A percentile compares a stretch with the other conserved stretches of the same genome.
Evolutionary conservation across 1,140 invertebrate genomes (phyloP).

Genomic region (Eciton burchellii): DNA sequence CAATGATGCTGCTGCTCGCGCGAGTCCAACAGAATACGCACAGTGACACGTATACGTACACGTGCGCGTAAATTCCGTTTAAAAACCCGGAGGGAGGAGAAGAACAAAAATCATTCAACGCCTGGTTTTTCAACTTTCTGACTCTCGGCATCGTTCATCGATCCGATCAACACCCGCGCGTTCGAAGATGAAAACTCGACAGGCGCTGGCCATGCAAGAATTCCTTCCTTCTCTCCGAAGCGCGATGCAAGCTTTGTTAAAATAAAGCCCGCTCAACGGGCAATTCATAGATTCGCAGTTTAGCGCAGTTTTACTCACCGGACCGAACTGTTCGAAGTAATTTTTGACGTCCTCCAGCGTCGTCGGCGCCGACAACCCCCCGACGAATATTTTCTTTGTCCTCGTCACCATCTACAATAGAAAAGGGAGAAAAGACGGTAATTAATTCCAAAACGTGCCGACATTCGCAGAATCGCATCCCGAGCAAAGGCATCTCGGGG

Average conservation of each 20-base stretch:
- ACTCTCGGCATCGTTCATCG: neutral
- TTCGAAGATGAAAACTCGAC: neutral
- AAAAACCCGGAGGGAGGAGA: slow-evolving; percentile 6
- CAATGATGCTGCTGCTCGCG: slow-evolving; percentile 40
- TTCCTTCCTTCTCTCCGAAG: neutral
- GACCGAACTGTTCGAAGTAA: slow-evolving; percentile 99
- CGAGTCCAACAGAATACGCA: slow-evolving; percentile 3
- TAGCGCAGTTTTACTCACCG: slow-evolving; percentile 91
- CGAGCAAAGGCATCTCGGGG: neutral
- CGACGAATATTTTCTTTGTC: slow-evolving; percentile 99
- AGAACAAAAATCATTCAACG: too few relatives aligned
- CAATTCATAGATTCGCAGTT: neutral
- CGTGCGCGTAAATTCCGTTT: slow-evolving; percentile 16
- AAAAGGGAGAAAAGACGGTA: slow-evolving; percentile 68
- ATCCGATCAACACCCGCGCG: neutral
- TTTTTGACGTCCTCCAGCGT: slow-evolving; percentile 99
- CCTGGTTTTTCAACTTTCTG: neutral
- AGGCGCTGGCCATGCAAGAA: neutral
- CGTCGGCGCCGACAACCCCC: slow-evolving; percentile 98
- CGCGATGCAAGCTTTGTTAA: neutral
- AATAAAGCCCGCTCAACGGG: neutral
- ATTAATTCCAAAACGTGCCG: slow-evolving; percentile 13
- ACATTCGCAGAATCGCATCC: neutral
- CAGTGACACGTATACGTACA: slow-evolving; percentile 6
- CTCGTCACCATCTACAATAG: slow-evolving; percentile 98